These are phyloP conservation scores for Aleiodes alternator DNA, from an alignment of 2,888 invertebrate genomes.

Conservation along the genomic window DNA sequence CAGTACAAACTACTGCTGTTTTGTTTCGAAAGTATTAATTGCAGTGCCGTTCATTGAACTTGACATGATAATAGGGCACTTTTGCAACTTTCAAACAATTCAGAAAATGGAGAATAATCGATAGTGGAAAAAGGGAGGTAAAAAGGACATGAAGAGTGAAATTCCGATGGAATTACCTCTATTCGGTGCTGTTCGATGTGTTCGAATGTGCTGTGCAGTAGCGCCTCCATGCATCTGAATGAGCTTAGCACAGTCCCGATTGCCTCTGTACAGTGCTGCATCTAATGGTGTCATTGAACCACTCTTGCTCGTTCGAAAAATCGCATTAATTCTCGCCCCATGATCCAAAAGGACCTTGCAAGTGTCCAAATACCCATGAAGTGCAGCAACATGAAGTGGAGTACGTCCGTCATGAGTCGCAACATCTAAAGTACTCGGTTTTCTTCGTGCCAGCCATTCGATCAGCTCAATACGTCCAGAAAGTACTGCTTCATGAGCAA, in stretches of 20 bases:
- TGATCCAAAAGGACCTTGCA: conserved; percentile 90
- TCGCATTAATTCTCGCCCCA: conserved; percentile 90
- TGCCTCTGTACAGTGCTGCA: conserved; percentile 90
- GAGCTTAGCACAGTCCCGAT: conserved; percentile 94
- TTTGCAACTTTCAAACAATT: not conserved
- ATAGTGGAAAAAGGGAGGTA: no score
- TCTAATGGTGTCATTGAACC: conserved; percentile 93
- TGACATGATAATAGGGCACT: not conserved
- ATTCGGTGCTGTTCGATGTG: conserved; percentile 61
- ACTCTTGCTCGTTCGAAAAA: conserved; percentile 89
- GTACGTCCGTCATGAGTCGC: conserved; percentile 96
- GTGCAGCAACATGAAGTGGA: conserved; percentile 94
- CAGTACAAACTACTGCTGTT: not conserved
- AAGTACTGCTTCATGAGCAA: conserved; percentile 96
- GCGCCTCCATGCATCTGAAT: conserved; percentile 93
- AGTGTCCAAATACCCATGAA: conserved; percentile 95
- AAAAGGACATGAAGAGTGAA: no score
- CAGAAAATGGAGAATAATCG: conserved; percentile 3
- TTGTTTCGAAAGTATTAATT: conserved; percentile 11
- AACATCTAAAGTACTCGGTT: conserved; percentile 89
- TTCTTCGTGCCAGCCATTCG: conserved; percentile 89
- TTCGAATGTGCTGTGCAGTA: conserved; percentile 78
- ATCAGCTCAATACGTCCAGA: conserved; percentile 93
- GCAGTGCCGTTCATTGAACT: not conserved
- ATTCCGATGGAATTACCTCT: conserved; percentile 60